These are phyloP conservation scores for Syngnathus acus DNA, from an alignment of 2,797 vertebrate genomes.

Conservation along the genomic window DNA sequence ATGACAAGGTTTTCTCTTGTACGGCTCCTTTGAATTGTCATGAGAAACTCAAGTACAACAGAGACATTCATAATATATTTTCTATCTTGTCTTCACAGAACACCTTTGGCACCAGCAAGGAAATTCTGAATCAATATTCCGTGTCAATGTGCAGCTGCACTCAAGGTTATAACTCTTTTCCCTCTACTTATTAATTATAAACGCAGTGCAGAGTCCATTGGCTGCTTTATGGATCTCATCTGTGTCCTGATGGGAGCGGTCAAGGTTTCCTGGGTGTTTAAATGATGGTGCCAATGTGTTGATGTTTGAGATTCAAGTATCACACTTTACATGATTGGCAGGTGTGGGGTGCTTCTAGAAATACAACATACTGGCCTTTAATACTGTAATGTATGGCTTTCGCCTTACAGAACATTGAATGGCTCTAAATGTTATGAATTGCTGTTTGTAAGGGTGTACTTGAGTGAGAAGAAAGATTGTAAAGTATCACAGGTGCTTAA, in stretches of 20 bases:
- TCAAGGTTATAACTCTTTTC: constrained; percentile 64
- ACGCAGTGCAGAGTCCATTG: constrained; percentile 19
- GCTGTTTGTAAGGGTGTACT: constrained; percentile 13
- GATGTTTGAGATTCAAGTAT: constrained; percentile 11
- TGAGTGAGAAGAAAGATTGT: background rate
- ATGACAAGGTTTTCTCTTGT: constrained; percentile 59
- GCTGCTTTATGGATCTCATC: constrained; percentile 25
- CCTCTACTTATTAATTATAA: constrained; percentile 62
- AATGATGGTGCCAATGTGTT: constrained; percentile 21
- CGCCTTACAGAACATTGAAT: background rate
- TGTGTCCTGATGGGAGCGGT: constrained; percentile 18
- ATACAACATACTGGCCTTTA: background rate
- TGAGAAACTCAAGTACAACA: constrained; percentile 56
- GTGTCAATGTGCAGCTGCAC: constrained; percentile 42
- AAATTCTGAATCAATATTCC: constrained; percentile 70
- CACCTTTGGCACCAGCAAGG: constrained; percentile 70
- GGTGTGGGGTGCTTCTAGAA: constrained; percentile 8
- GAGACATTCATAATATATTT: constrained; percentile 62
- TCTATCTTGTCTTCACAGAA: constrained; percentile 55
- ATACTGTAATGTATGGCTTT: too few species aligned
- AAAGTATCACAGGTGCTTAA: background rate
- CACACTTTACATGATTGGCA: background rate
- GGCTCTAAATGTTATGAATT: constrained; percentile 28
- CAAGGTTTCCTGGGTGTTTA: constrained; percentile 11
- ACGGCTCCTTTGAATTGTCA: constrained; percentile 58